Conservation (phyloP, 2,888 invertebrate genomes). For the Philereme vetulata region DNA sequence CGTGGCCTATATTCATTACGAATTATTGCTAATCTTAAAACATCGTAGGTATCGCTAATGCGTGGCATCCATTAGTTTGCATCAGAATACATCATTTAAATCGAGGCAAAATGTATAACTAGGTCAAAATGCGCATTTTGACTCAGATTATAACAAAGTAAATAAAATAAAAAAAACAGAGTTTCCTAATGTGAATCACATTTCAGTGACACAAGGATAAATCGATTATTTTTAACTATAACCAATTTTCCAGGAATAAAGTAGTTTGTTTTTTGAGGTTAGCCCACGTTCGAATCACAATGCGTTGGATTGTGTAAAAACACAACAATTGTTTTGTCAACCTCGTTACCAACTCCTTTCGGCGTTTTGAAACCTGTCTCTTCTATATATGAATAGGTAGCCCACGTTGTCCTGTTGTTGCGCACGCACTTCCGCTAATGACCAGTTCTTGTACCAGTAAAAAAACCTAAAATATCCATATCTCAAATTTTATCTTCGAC, state of each 20-base stretch:
- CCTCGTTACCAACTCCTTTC: background rate
- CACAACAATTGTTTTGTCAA: background rate
- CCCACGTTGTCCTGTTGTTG: too few species aligned
- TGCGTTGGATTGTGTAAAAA: conserved; percentile 3
- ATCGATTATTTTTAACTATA: too few species aligned
- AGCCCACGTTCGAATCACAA: conserved; percentile 1
- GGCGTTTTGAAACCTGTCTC: too few species aligned
- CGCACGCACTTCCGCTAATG: too few species aligned
- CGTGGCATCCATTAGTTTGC: conserved; percentile 34
- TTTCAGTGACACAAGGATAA: too few species aligned
- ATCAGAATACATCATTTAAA: conserved; percentile 26
- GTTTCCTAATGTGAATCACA: too few species aligned
- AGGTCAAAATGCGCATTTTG: background rate
- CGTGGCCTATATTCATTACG: conserved; percentile 58
- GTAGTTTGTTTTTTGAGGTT: conserved; percentile 2
- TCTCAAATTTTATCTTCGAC: background rate
- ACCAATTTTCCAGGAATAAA: too few species aligned
- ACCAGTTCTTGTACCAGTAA: too few species aligned
- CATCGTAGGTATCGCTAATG: conserved; percentile 46
- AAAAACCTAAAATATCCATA: background rate
- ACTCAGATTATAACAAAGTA: background rate
- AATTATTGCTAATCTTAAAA: conserved; percentile 58
- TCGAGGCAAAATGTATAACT: conserved; percentile 14
- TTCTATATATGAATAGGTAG: background rate
- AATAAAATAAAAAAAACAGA: background rate